Evolutionary conservation across 2,113 vertebrate genomes (phyloP).

Genomic region (Alectura lathami): DNA sequence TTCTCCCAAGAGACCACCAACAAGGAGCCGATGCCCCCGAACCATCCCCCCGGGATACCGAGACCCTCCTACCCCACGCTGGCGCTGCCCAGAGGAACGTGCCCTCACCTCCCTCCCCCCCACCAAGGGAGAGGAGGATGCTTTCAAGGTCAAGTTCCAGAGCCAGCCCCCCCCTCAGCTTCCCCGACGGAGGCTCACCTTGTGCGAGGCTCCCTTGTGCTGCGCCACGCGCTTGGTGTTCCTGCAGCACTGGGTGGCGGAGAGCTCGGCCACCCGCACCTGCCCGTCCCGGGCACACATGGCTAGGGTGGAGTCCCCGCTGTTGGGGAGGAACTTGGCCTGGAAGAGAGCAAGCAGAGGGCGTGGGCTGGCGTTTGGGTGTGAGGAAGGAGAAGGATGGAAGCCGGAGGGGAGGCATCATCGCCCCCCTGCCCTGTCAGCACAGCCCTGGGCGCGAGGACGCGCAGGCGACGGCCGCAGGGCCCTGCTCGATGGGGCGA

Average conservation of each 20-base stretch:
- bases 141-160: too few species aligned
- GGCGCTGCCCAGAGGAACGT: neutral
- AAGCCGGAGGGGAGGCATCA: fast-evolving
- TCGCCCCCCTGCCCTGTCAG: too few species aligned
- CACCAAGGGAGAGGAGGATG: too few species aligned
- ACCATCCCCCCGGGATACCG: too few species aligned
- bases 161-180: too few species aligned
- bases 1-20: neutral
- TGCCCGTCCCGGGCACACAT: constrained; percentile 96
- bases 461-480: too few species aligned
- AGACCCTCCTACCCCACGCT: neutral
- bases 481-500: too few species aligned
- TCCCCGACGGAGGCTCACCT: constrained; percentile 86
- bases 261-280: constrained; percentile 92
- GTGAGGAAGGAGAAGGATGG: neutral
- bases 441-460: too few species aligned
- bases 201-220: constrained; percentile 95
- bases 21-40: fast-evolving
- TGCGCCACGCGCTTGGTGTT: constrained; percentile 95
- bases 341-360: constrained; percentile 11
- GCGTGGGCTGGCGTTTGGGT: fast-evolving
- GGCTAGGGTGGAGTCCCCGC: constrained; percentile 92
- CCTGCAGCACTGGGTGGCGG: constrained; percentile 94
- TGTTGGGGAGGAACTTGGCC: constrained; percentile 98
- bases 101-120: neutral